Conservation (phyloP, 2,797 vertebrate species). For the Lithobates pipiens region DNA sequence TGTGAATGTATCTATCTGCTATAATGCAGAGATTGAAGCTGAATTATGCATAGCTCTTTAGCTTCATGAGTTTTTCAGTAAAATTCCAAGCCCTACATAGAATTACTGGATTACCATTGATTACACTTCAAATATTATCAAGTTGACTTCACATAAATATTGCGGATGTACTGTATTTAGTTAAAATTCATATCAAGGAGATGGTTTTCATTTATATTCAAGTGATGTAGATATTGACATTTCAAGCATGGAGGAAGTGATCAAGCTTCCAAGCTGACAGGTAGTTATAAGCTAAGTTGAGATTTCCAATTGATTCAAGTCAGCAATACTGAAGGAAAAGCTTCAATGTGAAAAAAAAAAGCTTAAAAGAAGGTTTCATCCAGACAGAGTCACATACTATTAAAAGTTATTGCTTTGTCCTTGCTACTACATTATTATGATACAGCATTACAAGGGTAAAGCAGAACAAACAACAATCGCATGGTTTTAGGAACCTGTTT, state of each 20-base stretch:
- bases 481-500: not conserved
- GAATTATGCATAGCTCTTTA: slow-evolving; percentile 8
- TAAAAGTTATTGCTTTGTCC: slow-evolving; percentile 48
- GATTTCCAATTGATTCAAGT: slow-evolving; percentile 56
- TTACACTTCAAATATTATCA: slow-evolving; percentile 49
- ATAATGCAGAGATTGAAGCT: not conserved
- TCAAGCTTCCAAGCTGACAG: slow-evolving; percentile 59
- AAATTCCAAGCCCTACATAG: not conserved
- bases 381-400: slow-evolving; percentile 32
- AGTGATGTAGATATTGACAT: slow-evolving; percentile 61
- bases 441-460: not conserved
- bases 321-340: slow-evolving; percentile 50
- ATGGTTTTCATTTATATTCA: slow-evolving; percentile 61
- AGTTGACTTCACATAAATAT: slow-evolving; percentile 45
- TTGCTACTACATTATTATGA: slow-evolving; percentile 25
- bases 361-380: slow-evolving; percentile 52
- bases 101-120: slow-evolving; percentile 45
- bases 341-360: slow-evolving; percentile 55
- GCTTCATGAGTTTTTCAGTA: not conserved
- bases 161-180: slow-evolving; percentile 49
- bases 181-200: slow-evolving; percentile 61
- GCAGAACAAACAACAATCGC: slow-evolving; percentile 16
- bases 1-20: not conserved
- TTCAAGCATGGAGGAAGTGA: slow-evolving; percentile 60
- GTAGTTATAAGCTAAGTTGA: slow-evolving; percentile 62